Conservation (phyloP, 2,113 vertebrate species). For the Ranitomeya variabilis region DNA sequence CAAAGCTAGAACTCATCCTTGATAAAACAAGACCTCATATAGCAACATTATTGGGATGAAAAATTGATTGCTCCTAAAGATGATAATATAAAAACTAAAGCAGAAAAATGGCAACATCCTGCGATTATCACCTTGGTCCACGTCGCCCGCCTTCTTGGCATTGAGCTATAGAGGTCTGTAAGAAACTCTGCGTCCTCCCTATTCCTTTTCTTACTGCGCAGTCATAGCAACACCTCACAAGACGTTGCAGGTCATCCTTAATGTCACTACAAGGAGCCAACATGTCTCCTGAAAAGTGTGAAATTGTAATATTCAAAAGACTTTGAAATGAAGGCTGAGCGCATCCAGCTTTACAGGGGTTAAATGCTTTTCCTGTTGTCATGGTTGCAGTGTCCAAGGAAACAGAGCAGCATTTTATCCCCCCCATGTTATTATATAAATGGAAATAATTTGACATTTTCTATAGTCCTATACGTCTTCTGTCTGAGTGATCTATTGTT, state of each 20-base stretch:
- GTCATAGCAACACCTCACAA: not conserved
- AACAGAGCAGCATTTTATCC: not conserved
- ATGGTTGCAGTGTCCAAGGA: constrained; percentile 19
- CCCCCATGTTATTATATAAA: constrained; percentile 6
- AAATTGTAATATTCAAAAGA: not conserved
- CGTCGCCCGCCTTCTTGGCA: no score
- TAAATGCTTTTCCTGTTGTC: constrained; percentile 36
- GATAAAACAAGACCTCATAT: no score
- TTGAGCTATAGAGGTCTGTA: not conserved
- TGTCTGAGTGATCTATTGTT: not conserved
- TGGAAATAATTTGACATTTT: constrained; percentile 1
- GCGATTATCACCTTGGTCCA: no score
- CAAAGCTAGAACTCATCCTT: no score
- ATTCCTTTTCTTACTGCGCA: not conserved
- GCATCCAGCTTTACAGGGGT: not conserved
- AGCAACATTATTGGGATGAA: no score
- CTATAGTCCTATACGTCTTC: not conserved
- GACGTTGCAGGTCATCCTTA: not conserved
- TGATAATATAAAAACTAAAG: no score
- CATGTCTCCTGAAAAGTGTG: not conserved
- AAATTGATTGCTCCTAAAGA: no score
- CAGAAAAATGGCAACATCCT: no score
- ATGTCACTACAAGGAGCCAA: not conserved
- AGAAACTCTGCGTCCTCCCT: not conserved
- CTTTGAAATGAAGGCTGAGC: not conserved